These are phyloP conservation scores for Sepioteuthis lessoniana DNA, from an alignment of 2,888 invertebrate species.

Conservation along the genomic window DNA sequence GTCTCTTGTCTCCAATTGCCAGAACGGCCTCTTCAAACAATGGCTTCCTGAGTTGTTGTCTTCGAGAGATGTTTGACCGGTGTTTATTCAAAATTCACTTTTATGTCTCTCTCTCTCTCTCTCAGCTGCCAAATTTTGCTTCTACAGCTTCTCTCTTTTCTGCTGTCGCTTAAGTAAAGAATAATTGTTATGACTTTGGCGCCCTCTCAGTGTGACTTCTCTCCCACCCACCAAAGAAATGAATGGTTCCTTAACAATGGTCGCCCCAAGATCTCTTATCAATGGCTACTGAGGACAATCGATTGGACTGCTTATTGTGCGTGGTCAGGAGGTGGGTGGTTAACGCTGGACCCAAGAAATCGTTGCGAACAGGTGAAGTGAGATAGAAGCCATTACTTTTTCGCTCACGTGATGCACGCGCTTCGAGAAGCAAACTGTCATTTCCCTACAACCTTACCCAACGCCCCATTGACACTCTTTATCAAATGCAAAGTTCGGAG, in stretches of 20 bases:
- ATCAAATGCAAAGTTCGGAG: too few relatives aligned
- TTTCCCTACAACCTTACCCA: too few relatives aligned
- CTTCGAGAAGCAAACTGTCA: not conserved
- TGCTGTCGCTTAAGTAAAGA: not conserved
- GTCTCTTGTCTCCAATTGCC: too few relatives aligned
- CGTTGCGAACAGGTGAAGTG: too few relatives aligned
- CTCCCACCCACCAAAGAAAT: not conserved
- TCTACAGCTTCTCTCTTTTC: not conserved
- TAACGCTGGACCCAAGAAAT: too few relatives aligned
- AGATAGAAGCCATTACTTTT: not conserved
- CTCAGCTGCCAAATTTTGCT: not conserved
- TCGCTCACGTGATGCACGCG: not conserved
- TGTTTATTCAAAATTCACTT: not conserved
- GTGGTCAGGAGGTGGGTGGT: not conserved
- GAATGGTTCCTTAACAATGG: not conserved
- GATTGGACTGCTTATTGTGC: not conserved
- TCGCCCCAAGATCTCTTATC: not conserved
- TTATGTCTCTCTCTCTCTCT: too few relatives aligned
- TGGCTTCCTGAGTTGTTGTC: not conserved
- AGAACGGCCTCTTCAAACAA: too few relatives aligned
- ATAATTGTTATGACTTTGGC: not conserved
- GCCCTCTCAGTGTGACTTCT: not conserved
- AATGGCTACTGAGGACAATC: not conserved
- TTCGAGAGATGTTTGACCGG: not conserved
- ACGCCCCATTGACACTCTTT: too few relatives aligned